Base-by-base conservation (phyloP, 2,888 invertebrate genomes). In the Scrobipalpa atriplicella region DNA sequence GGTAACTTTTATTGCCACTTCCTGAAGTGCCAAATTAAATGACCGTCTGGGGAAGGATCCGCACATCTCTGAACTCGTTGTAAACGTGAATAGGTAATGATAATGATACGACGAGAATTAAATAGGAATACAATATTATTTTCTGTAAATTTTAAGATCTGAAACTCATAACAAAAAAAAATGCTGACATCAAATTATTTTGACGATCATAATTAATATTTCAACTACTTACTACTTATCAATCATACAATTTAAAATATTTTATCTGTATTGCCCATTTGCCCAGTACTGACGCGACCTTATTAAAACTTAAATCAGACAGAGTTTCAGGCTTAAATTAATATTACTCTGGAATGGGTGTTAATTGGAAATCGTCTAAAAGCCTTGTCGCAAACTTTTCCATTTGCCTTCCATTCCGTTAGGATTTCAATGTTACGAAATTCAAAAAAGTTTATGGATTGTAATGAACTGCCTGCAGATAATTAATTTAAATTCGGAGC, bases 311-410 rank as follows among this genome's bases (percentile, higher is more conserved):
- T 56, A 2, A 21, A 29, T 11, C 19, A 21, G 29, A 21, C 54
- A 21, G 6, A 56, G 21, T 29, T 16, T 5, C 16, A 47, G 13
- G 21, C 29, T 56, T 21, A 10, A 56, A 56, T 56, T 56, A 29
- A 56, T 21, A 21, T 56, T 21, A 21, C 54, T 56, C 21, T 7
- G 7, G 13, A 56, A 21, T 21, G 29, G n/a, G 54, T 21, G 13
- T 56, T 56, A 29, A 29, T 29, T 56, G 54, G 11, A 29, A 56
- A 56, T 56, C 29, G 54, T 56, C 29, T 13, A 21, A 56, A 56
- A 13, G 29, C 21, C 13, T 56, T 21, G 54, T 3, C 54, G 21
- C n/a, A 19, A 54, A 54, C 54, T 54, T 54, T 19, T 21, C 8
- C 54, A 54, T 54, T 19, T 54, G 21, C 21, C 21, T 19, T 54